Evolutionary conservation across 1,140 invertebrate species (phyloP).

Genomic region (Mesaphorura yosii): DNA sequence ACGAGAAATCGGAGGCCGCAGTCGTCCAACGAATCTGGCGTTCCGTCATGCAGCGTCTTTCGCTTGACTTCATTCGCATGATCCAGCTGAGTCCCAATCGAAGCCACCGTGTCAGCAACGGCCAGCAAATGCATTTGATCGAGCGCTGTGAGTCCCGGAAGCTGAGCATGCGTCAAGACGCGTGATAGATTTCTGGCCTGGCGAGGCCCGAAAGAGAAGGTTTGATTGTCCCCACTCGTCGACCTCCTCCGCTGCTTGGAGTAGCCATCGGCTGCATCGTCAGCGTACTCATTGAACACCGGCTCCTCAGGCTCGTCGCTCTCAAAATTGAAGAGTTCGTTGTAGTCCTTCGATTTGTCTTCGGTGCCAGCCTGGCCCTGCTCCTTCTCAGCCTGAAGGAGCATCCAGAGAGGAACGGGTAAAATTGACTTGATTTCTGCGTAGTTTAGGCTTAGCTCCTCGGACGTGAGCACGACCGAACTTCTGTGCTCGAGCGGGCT

Average conservation of each 20-base stretch:
- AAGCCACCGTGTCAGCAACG: slow-evolving; percentile 92
- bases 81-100: slow-evolving; percentile 35
- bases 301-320: slow-evolving; percentile 68
- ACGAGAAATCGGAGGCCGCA: slow-evolving; percentile 91
- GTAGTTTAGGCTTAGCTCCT: slow-evolving; percentile 84
- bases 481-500: slow-evolving; percentile 46
- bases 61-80: slow-evolving; percentile 23
- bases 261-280: slow-evolving; percentile 23
- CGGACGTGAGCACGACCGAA: slow-evolving; percentile 54
- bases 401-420: slow-evolving; percentile 87
- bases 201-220: slow-evolving; percentile 28
- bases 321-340: slow-evolving; percentile 64
- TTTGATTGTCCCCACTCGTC: slow-evolving; percentile 25
- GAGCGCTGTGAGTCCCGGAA: slow-evolving; percentile 89
- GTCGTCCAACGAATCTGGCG: slow-evolving; percentile 79
- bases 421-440: slow-evolving; percentile 93
- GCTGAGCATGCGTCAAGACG: slow-evolving; percentile 85
- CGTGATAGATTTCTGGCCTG: slow-evolving; percentile 63
- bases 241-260: slow-evolving; percentile 27
- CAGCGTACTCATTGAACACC: slow-evolving; percentile 29
- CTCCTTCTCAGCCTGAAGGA: slow-evolving; percentile 86
- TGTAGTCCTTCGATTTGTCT: slow-evolving; percentile 56
- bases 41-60: slow-evolving; percentile 32
- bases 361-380: slow-evolving; percentile 36
- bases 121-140: slow-evolving; percentile 99